Conservation (phyloP, 2,113 vertebrate species). For the Larimichthys polyactis region DNA sequence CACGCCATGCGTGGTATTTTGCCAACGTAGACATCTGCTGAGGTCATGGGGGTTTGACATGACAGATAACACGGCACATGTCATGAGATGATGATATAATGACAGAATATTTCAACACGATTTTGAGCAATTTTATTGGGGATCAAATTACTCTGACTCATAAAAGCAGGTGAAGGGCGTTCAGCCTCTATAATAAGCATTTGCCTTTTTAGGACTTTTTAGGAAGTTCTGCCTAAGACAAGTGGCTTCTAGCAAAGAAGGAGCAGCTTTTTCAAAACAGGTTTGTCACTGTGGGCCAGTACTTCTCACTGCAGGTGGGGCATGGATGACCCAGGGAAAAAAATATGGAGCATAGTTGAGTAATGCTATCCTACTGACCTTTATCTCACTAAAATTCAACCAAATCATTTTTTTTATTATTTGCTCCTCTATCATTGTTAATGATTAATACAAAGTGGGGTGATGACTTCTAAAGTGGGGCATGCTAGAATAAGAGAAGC, state of each 20-base stretch:
- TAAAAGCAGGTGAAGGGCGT: background rate
- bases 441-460: too few relatives aligned
- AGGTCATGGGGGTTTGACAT: slow-evolving; percentile 6
- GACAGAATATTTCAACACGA: background rate
- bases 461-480: too few relatives aligned
- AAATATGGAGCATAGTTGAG: too few relatives aligned
- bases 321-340: too few relatives aligned
- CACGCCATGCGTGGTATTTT: background rate
- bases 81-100: background rate
- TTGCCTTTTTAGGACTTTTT: background rate
- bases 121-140: background rate
- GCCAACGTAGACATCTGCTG: background rate
- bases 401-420: too few relatives aligned
- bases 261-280: background rate
- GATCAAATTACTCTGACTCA: background rate
- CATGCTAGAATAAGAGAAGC: too few relatives aligned
- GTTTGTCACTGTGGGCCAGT: too few relatives aligned
- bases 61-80: background rate
- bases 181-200: background rate
- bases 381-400: too few relatives aligned
- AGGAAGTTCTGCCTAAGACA: background rate
- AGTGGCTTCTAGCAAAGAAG: background rate
- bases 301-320: too few relatives aligned
- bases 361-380: too few relatives aligned
- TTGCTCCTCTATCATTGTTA: too few relatives aligned